Base-by-base conservation (phyloP, 1,140 invertebrate genomes). In the Brachionus calyciflorus region DNA sequence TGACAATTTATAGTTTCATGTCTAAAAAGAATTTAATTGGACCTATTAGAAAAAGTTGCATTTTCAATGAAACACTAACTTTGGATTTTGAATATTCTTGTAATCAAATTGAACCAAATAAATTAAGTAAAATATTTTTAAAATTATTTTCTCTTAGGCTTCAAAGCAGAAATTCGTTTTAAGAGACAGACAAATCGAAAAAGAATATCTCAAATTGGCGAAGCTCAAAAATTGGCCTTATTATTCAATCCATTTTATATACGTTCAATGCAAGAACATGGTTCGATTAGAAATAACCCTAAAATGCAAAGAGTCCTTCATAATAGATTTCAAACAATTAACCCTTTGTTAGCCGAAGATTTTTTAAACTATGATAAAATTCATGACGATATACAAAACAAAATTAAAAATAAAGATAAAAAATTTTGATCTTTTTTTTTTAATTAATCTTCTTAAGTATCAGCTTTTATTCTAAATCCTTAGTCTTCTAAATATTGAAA, bases 211-310 rank as follows among this genome's bases (percentile, higher is more conserved):
- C 55, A 33, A 30, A 24, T 57, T 14, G 0, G 1, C n/a, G 24
- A 60, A 60, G 37, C 37, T 2, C 55, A 60, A 60, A 60, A 60
- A 33, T 60, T 60, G 37, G 37, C 28, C 30, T 37, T 60, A 33
- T 60, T 60, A 37, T 60, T 65, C 10, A 65, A 65, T 65, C 60
- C 60, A 44, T 44, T 65, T 44, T 44, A 41, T 44, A 28, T 44
- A 14, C 17, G 37, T 44, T 26, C 41, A 21, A 65, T 65, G 60
- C 19, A 41, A 44, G 17, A 44, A 24, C 60, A 65, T 21, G 60
- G 60, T 24, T 65, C 60, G 26, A 41, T 65, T 26, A 65, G 30
- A 65, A 65, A 65, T 44, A 65, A 65, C 30, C 37, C 37, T 7
- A 65, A 41, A 44, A 65, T 65, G 60, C 60, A 65, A 44, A 19